phyloP scores from a whole-genome alignment of 2,888 invertebrate genomes.

The Lapara coniferarum region DNA sequence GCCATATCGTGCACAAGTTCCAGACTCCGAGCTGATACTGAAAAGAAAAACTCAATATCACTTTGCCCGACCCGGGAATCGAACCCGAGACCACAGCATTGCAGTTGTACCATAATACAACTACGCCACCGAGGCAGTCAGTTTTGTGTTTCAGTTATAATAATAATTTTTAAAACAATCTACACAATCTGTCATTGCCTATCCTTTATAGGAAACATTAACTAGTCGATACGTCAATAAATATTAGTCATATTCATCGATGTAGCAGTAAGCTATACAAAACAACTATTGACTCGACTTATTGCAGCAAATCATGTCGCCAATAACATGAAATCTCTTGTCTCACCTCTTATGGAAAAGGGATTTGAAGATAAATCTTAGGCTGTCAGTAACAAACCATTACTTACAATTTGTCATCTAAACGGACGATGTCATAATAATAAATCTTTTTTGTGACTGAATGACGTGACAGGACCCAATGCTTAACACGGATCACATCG shows the following conservation, averaged over 20 bases:
- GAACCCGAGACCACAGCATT: too few relatives aligned
- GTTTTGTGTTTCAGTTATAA: background rate
- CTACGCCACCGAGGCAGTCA: too few relatives aligned
- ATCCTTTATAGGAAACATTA: constrained; percentile 2
- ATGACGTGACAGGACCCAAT: constrained; percentile 2
- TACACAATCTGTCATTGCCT: background rate
- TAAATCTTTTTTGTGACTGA: constrained; percentile 4
- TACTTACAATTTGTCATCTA: constrained; percentile 19
- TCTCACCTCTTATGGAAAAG: constrained; percentile 8
- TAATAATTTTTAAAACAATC: background rate
- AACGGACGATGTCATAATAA: constrained; percentile 12
- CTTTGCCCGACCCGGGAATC: too few relatives aligned
- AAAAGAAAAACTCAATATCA: too few relatives aligned
- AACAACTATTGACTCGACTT: constrained; percentile 10
- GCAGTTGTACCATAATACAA: too few relatives aligned
- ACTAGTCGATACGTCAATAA: constrained; percentile 1
- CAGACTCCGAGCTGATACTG: too few relatives aligned
- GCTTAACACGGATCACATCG: constrained; percentile 14
- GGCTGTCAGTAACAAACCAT: constrained; percentile 15
- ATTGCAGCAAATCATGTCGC: constrained; percentile 22
- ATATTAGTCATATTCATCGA: constrained; percentile 1
- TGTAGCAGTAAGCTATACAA: background rate
- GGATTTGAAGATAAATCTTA: constrained; percentile 18
- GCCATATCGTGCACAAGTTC: too few relatives aligned
- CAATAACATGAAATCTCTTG: constrained; percentile 18